Evolutionary conservation across 2,888 invertebrate species (phyloP), one percentile per base, ranked within the genome.

Genomic region (Aphodius sticticus): DNA sequence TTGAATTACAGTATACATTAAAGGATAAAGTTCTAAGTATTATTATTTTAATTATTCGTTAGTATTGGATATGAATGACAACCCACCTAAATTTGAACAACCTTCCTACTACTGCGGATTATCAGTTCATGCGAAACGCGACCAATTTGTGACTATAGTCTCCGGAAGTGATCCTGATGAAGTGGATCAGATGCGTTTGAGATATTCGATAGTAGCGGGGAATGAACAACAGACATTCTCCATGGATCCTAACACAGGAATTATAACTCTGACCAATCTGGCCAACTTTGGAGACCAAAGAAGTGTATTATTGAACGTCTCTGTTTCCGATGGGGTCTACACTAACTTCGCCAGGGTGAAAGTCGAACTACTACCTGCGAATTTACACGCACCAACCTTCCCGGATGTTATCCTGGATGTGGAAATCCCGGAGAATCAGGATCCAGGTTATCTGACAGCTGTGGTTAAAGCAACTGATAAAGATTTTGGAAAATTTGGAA

Each of bases 251-350:
- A 88, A 89, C 2, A 91, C 91, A 9, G 92, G 92, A 85, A 88
- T 95, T 16, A 93, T 96, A 77, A 92, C 93, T 0, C 89, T 96
- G 81, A 93, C 95, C 82, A 95, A 95, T 87, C 92, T 95, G 87
- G 93, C 95, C 81, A 94, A 94, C 86, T 94, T 94, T 84, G 92
- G 93, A 5, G 93, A 94, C 76, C 91, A 92, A 82, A 91, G 92
- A 77, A 90, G 91, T 77, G 93, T 94, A 86, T 90, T 93, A 81
- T 91, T 99, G 80, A 99, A 99, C 90, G 94, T 99, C 53, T 98
- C 98, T 0, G 98, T 97, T 69, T 96, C 96, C 78, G 99, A 99
- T 90, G 98, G 98, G 53, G 96, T 98, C 69, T 98, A 97, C 90
- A 97, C 97, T 6, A 95, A 94, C 83, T 98, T 96, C 89, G 94